Conservation (phyloP, 37 sponge, comb jelly and placozoan species). For the Mnemiopsis leidyi region DNA sequence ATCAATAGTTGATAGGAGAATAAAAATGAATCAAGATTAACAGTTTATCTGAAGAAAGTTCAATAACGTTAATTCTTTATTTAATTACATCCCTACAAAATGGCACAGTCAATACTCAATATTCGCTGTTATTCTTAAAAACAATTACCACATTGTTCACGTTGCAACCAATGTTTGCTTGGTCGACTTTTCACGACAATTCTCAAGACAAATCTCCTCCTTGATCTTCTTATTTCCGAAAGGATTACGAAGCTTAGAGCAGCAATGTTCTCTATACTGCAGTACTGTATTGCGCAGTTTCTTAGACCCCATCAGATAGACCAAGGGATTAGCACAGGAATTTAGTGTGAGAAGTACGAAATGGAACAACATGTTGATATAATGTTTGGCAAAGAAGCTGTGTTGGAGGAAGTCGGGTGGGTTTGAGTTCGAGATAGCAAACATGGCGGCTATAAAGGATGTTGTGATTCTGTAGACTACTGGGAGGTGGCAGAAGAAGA, state of each 20-base stretch:
- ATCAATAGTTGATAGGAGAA: too few relatives aligned
- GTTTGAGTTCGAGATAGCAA: not conserved
- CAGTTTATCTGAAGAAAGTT: too few relatives aligned
- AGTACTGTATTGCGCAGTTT: not conserved
- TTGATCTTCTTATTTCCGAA: not conserved
- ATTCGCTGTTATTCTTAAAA: too few relatives aligned
- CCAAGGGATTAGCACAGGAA: not conserved
- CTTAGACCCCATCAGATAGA: conserved; percentile 33
- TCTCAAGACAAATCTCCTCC: not conserved
- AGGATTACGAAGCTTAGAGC: not conserved
- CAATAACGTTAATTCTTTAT: too few relatives aligned
- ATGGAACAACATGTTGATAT: not conserved
- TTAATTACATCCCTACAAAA: too few relatives aligned
- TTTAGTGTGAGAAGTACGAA: not conserved
- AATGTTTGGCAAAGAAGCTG: not conserved
- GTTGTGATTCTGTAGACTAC: not conserved
- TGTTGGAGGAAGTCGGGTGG: not conserved
- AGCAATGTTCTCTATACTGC: not conserved
- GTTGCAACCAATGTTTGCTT: not conserved
- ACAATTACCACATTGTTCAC: too few relatives aligned
- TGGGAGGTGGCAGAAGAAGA: conserved; percentile 30
- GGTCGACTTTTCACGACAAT: not conserved
- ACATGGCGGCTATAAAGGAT: not conserved
- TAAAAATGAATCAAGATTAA: too few relatives aligned
- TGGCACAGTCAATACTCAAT: too few relatives aligned